These are phyloP conservation scores for Stegodyphus dumicola DNA, from an alignment of 1,140 invertebrate genomes.

Conservation along the genomic window DNA sequence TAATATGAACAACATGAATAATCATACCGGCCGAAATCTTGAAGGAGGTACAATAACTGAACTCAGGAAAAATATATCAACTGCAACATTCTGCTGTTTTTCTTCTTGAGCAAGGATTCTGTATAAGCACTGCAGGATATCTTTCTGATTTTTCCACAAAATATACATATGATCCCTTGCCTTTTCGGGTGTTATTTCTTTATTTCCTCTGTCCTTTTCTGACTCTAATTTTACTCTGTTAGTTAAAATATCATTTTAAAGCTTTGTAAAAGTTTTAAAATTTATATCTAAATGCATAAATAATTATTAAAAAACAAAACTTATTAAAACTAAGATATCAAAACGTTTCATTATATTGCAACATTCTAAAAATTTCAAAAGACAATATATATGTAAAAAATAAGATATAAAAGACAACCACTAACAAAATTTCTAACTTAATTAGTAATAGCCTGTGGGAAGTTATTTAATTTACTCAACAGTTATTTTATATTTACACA, in stretches of 20 bases:
- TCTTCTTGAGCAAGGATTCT: conserved; percentile 74
- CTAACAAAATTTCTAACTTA: too few species aligned
- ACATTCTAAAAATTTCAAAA: conserved; percentile 1
- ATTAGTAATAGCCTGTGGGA: too few species aligned
- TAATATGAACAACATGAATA: neutral
- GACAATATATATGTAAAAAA: neutral
- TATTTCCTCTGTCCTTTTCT: neutral
- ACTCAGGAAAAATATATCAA: conserved; percentile 91
- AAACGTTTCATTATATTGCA: conserved; percentile 37
- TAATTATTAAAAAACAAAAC: neutral
- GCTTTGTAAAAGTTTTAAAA: neutral
- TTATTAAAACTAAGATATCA: conserved; percentile 29
- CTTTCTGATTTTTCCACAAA: conserved; percentile 84
- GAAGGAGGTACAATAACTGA: conserved; percentile 87
- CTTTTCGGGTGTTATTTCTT: conserved; percentile 65
- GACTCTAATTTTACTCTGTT: neutral
- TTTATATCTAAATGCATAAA: neutral
- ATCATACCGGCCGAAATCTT: conserved; percentile 76
- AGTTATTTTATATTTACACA: too few species aligned
- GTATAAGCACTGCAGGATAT: conserved; percentile 78
- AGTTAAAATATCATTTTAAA: neutral
- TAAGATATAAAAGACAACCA: too few species aligned
- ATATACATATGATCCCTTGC: conserved; percentile 77
- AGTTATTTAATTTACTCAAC: too few species aligned
- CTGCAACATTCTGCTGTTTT: conserved; percentile 74